phyloP scores from a whole-genome alignment of 1,140 invertebrate species.

The Drosophila malerkotliana region DNA sequence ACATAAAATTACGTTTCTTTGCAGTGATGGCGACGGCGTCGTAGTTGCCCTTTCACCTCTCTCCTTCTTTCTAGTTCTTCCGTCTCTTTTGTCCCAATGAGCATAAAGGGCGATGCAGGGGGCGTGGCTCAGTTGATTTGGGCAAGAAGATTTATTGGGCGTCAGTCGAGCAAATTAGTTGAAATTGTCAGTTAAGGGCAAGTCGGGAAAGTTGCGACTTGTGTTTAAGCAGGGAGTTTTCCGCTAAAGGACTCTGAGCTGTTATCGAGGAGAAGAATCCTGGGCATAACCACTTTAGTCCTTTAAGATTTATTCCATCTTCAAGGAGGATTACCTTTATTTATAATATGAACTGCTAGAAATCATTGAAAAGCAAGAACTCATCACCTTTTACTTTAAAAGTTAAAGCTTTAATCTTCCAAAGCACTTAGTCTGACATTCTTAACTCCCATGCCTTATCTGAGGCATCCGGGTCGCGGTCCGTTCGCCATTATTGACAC shows the following conservation, averaged over 20 bases:
- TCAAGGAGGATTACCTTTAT: too few relatives aligned
- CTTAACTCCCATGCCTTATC: slow-evolving; percentile 24
- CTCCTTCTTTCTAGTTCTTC: not conserved
- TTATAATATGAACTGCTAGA: too few relatives aligned
- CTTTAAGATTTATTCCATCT: too few relatives aligned
- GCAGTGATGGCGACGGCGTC: slow-evolving; percentile 51
- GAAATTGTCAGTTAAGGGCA: slow-evolving; percentile 71
- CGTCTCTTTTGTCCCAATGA: slow-evolving; percentile 22
- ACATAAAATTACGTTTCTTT: slow-evolving; percentile 82
- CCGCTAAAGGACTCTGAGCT: slow-evolving; percentile 9
- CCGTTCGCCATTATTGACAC: slow-evolving; percentile 73
- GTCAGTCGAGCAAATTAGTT: slow-evolving; percentile 77
- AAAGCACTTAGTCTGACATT: slow-evolving; percentile 31
- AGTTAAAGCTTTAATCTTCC: slow-evolving; percentile 6
- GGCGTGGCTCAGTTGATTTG: slow-evolving; percentile 76
- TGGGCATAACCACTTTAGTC: slow-evolving; percentile 1
- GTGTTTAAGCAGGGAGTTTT: slow-evolving; percentile 20
- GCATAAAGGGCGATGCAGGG: slow-evolving; percentile 24
- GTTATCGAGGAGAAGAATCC: slow-evolving; percentile 27
- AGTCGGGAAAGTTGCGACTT: slow-evolving; percentile 30
- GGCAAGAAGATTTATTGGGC: slow-evolving; percentile 75
- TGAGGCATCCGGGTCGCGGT: slow-evolving; percentile 29
- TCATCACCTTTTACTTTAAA: not conserved
- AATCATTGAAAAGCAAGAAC: too few relatives aligned
- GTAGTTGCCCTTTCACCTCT: slow-evolving; percentile 41